Base-by-base conservation (phyloP, 2,888 invertebrate species). In the Eupithecia exiguata region DNA sequence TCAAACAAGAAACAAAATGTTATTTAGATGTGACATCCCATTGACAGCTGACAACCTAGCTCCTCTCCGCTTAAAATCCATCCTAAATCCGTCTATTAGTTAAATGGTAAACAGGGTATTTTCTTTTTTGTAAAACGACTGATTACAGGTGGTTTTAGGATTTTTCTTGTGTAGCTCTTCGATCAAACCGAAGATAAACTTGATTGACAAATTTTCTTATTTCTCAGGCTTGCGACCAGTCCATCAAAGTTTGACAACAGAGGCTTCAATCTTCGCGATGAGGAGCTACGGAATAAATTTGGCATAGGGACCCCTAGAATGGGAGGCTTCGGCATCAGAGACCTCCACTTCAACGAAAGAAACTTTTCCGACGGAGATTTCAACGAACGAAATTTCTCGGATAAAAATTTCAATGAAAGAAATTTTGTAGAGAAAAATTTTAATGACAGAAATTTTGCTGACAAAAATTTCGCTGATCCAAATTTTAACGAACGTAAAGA, bases 301-400 rank as follows among this genome's bases (percentile, higher is more conserved):
- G 90, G 93, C 35, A 91, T 93, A 78, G 92, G 93, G 21, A 92
- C 94, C 1, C 92, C 93, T 3, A 83, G 94, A 16, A 94, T 94
- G 92, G 94, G 94, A 21, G 94, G 94, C 74, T 95, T 95, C 83
- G 94, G 94, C 40, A 94, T 94, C 76, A 86, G 94, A 46, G 94
- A 94, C 84, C 87, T 92, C 5, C 89, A 92, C 6, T 94, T 93
- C 84, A 92, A 90, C 83, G 93, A 93, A 21, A 81, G 93, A 77
- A 92, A 88, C 80, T 93, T 92, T 83, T 88, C 90, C 74, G 93
- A 93, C 69, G 91, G 90, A 70, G 92, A 93, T 75, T 94, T 94
- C 84, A 90, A 90, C 84, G 94, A 94, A 72, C 83, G 93, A 75
- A 89, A 85, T 68, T 93, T 92, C 82, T 81, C 86, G 75, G 92